Conservation (phyloP, 2,888 invertebrate species). For the Agrotis segetum region DNA sequence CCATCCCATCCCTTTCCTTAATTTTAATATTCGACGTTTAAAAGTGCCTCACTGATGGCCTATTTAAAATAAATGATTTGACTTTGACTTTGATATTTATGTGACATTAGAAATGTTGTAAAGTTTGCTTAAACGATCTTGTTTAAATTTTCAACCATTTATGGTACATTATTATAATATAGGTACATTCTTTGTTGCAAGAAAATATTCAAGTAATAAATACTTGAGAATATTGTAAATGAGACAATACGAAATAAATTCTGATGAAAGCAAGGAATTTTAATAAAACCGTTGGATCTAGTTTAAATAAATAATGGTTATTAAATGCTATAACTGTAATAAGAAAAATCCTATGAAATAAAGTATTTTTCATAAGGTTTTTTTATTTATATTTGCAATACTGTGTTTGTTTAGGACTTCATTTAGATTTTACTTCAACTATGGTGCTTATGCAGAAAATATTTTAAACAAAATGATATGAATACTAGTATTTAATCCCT, state of each 20-base stretch:
- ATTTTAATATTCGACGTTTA: no score
- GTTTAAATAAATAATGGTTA: slow-evolving; percentile 25
- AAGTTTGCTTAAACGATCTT: no score
- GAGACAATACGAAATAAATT: slow-evolving; percentile 10
- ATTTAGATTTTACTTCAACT: slow-evolving; percentile 9
- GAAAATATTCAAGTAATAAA: background rate
- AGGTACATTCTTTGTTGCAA: background rate
- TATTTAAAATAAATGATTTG: no score
- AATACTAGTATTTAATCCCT: background rate
- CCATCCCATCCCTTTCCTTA: no score
- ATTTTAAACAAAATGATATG: background rate
- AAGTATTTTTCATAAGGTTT: slow-evolving; percentile 15
- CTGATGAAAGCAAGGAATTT: slow-evolving; percentile 13
- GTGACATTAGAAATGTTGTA: no score
- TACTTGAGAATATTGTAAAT: background rate
- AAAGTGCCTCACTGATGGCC: no score
- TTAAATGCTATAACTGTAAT: background rate
- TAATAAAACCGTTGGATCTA: slow-evolving; percentile 14
- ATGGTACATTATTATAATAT: no score
- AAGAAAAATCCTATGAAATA: slow-evolving; percentile 2
- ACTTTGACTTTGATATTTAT: no score
- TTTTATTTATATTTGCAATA: slow-evolving; percentile 21
- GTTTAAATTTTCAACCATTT: no score
- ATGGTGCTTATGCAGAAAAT: background rate
- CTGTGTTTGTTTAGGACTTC: background rate